Percentiles rank a stretch among this genome's conserved stretches.
Conservation (phyloP, 2,888 invertebrate genomes). For the Oscheius sp. region DNA sequence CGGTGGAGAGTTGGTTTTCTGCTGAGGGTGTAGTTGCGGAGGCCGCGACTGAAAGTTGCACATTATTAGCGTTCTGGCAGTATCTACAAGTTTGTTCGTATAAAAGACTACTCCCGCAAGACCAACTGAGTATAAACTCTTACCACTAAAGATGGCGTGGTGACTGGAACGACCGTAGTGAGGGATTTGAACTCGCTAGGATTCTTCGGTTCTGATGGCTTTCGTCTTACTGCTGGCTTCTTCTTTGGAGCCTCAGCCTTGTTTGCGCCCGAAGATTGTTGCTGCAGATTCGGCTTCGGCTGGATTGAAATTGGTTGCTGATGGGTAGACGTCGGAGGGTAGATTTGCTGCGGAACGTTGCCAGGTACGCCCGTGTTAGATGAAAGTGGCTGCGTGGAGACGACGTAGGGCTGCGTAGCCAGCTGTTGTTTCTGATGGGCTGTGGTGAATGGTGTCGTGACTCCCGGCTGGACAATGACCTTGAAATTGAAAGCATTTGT, state of each 20-base stretch:
- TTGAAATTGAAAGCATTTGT: neutral
- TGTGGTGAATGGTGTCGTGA: conserved; percentile 12
- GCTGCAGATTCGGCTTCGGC: too few relatives aligned
- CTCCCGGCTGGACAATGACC: conserved; percentile 22
- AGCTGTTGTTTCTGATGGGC: conserved; percentile 26
- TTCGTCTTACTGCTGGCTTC: too few relatives aligned
- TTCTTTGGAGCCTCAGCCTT: too few relatives aligned
- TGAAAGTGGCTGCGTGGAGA: conserved; percentile 12
- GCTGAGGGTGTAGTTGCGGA: too few relatives aligned
- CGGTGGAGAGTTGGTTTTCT: too few relatives aligned
- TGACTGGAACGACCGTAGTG: neutral
- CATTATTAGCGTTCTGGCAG: too few relatives aligned
- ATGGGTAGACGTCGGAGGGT: too few relatives aligned
- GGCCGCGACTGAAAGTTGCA: too few relatives aligned
- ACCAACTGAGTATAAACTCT: neutral
- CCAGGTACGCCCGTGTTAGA: neutral
- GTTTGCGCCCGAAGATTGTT: too few relatives aligned
- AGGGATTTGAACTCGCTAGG: conserved; percentile 2
- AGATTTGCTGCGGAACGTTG: neutral
- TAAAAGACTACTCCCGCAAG: too few relatives aligned
- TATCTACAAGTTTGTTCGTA: neutral
- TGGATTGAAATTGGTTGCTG: too few relatives aligned
- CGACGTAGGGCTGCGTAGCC: conserved; percentile 18
- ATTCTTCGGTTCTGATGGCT: neutral
- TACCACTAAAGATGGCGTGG: neutral